Evolutionary conservation across 2,888 invertebrate species (phyloP).

Genomic region (Tricholauxania praeusta): DNA sequence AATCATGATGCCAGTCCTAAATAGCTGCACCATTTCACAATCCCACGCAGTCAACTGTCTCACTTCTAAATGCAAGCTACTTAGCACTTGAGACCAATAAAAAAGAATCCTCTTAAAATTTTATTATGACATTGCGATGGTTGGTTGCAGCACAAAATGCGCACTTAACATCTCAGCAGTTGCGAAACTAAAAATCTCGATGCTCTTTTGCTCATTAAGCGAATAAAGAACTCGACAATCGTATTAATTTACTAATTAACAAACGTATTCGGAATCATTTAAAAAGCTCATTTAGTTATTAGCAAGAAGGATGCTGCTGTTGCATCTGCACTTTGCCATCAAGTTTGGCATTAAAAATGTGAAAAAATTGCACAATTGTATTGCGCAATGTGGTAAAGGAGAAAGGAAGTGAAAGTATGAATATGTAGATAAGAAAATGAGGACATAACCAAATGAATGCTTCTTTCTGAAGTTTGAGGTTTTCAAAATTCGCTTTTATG

Average conservation of each 20-base stretch:
- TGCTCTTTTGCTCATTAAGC: neutral
- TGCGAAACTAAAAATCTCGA: neutral
- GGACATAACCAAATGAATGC: too few relatives aligned
- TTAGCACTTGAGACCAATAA: neutral
- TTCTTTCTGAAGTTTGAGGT: too few relatives aligned
- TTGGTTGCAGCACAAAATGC: neutral
- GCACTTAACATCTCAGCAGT: neutral
- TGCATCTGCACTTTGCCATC: too few relatives aligned
- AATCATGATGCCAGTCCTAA: neutral
- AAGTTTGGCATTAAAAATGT: neutral
- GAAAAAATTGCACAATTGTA: neutral
- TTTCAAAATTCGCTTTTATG: too few relatives aligned
- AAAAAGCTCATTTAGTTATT: constrained; percentile 21
- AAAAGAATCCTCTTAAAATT: constrained; percentile 19
- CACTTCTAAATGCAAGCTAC: neutral
- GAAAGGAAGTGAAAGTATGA: neutral
- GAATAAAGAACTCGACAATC: constrained; percentile 1
- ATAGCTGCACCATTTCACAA: neutral
- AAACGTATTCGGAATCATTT: constrained; percentile 21
- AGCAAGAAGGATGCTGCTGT: too few relatives aligned
- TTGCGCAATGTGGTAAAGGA: neutral
- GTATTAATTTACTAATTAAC: constrained; percentile 27
- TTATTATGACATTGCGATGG: constrained; percentile 1
- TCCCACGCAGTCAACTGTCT: neutral
- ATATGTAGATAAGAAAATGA: too few relatives aligned